These are phyloP conservation scores for Gortyna flavago DNA, from an alignment of 2,888 invertebrate species.

Conservation along the genomic window DNA sequence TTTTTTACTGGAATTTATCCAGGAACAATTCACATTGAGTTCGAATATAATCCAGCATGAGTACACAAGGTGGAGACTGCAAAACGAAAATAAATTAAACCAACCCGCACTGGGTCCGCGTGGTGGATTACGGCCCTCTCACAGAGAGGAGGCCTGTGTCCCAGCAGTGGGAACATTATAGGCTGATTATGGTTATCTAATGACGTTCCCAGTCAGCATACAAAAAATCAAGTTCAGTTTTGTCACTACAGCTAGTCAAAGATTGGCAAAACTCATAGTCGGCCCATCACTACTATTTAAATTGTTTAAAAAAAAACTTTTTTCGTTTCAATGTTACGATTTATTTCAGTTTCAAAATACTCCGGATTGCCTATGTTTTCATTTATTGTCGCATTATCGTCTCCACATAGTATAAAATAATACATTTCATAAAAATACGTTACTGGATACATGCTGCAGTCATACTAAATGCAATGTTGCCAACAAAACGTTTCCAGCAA, in stretches of 20 bases:
- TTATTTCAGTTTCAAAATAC: background rate
- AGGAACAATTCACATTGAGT: background rate
- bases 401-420: background rate
- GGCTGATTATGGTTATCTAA: too few species aligned
- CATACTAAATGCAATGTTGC: background rate
- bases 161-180: too few species aligned
- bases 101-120: too few species aligned
- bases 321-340: background rate
- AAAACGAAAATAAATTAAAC: background rate
- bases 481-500: conserved; percentile 4
- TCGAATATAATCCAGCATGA: background rate
- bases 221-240: background rate
- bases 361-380: background rate
- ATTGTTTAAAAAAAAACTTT: background rate
- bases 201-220: background rate
- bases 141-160: too few species aligned
- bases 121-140: too few species aligned
- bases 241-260: background rate
- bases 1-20: background rate
- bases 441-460: conserved; percentile 2
- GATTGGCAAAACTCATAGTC: background rate
- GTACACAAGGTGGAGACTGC: background rate
- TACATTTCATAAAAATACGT: background rate
- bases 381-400: background rate
- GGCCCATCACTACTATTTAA: background rate